phyloP scores from a whole-genome alignment of 1,140 invertebrate genomes.

The Cheumatopsyche charites region DNA sequence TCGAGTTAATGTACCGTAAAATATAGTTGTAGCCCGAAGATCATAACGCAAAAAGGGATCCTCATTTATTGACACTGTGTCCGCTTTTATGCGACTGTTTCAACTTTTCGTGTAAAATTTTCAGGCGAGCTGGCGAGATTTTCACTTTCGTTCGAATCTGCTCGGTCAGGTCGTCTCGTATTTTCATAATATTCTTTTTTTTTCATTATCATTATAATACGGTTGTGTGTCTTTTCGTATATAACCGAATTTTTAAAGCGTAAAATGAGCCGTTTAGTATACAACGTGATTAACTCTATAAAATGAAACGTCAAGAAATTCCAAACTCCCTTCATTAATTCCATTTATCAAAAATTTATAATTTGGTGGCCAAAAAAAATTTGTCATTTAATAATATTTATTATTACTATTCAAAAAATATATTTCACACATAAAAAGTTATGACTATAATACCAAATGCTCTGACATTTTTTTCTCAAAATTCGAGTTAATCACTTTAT shows the following conservation, averaged over 20 bases:
- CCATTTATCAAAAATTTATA: too few species aligned
- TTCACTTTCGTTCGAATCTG: background rate
- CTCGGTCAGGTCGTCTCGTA: background rate
- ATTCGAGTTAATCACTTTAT: too few species aligned
- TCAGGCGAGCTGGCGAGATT: background rate
- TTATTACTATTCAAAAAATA: too few species aligned
- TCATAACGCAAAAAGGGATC: conserved; percentile 9
- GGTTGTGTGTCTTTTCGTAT: background rate
- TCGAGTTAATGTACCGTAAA: conserved; percentile 22
- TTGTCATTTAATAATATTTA: too few species aligned
- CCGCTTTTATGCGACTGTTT: background rate
- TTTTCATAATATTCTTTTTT: background rate
- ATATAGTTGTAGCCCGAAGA: conserved; percentile 6
- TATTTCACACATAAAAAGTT: too few species aligned
- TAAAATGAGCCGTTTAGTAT: too few species aligned
- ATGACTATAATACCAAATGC: too few species aligned
- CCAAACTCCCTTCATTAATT: too few species aligned
- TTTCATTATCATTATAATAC: background rate
- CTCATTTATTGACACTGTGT: background rate
- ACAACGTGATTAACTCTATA: too few species aligned
- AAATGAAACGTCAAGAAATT: too few species aligned
- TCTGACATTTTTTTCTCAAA: too few species aligned
- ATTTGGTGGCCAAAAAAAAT: too few species aligned
- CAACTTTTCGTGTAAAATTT: conserved; percentile 1
- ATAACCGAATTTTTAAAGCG: background rate